phyloP scores from a whole-genome alignment of 2,797 vertebrate species.

The Babyrousa celebensis region DNA sequence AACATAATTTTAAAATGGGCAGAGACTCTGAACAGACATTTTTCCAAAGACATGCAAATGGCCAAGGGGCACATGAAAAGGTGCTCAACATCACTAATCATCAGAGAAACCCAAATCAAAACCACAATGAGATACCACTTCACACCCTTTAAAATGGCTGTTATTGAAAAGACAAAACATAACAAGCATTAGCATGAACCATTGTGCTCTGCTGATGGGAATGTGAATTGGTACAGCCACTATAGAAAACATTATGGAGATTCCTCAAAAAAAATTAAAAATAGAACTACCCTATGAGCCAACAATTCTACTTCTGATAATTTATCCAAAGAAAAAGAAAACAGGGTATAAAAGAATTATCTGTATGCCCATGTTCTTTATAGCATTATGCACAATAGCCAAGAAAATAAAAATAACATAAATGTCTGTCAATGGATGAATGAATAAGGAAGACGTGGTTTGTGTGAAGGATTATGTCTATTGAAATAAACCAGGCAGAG shows the following conservation, averaged over 20 bases:
- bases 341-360: neutral
- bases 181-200: neutral
- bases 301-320: neutral
- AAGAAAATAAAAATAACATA: neutral
- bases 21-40: neutral
- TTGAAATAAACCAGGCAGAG: neutral
- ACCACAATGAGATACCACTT: neutral
- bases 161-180: neutral
- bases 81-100: neutral
- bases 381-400: neutral
- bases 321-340: neutral
- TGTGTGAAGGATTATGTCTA: neutral
- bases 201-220: neutral
- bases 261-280: constrained; percentile 29
- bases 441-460: neutral
- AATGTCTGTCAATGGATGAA: neutral
- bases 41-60: neutral
- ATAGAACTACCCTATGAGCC: neutral
- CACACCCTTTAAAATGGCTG: neutral
- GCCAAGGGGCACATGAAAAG: neutral
- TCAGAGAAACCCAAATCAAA: neutral
- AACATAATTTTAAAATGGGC: neutral
- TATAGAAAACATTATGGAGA: neutral
- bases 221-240: neutral
- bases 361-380: neutral